These are phyloP conservation scores for Tethea ocularis DNA, from an alignment of 2,888 invertebrate genomes.

Conservation along the genomic window DNA sequence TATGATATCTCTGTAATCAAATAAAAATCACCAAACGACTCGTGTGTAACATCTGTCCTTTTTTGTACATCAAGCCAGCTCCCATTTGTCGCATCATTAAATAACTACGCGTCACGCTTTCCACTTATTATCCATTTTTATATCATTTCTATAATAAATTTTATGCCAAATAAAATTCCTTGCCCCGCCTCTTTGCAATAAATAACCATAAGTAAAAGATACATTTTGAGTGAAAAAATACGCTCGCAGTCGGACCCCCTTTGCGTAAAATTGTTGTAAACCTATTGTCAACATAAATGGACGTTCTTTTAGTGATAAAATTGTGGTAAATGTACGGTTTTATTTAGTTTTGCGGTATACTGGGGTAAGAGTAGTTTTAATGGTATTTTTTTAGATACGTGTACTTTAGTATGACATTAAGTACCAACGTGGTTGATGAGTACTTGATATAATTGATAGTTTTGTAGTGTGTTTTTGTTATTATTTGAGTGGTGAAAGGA, in stretches of 20 bases:
- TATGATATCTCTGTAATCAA: neutral
- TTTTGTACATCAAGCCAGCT: constrained; percentile 25
- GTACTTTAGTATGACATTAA: constrained; percentile 22
- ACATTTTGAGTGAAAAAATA: constrained; percentile 17
- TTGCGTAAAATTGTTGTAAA: constrained; percentile 58
- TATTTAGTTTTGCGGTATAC: constrained; percentile 44
- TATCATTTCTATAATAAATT: constrained; percentile 73
- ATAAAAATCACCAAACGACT: constrained; percentile 34
- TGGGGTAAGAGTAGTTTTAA: constrained; percentile 39
- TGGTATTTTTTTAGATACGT: constrained; percentile 26
- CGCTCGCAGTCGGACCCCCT: constrained; percentile 25
- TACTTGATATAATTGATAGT: constrained; percentile 54
- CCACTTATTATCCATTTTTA: constrained; percentile 77
- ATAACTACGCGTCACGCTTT: constrained; percentile 67
- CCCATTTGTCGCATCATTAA: constrained; percentile 72
- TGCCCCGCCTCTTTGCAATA: constrained; percentile 62
- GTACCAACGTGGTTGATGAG: constrained; percentile 30
- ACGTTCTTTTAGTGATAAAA: constrained; percentile 40
- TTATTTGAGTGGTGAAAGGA: neutral
- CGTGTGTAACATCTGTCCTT: constrained; percentile 64
- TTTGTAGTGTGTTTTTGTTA: constrained; percentile 27
- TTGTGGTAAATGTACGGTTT: constrained; percentile 49
- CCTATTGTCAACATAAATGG: constrained; percentile 31
- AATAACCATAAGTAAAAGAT: constrained; percentile 33
- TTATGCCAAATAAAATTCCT: constrained; percentile 77